phyloP scores from a whole-genome alignment of 2,113 vertebrate species.

The Cynopterus brachyotis region DNA sequence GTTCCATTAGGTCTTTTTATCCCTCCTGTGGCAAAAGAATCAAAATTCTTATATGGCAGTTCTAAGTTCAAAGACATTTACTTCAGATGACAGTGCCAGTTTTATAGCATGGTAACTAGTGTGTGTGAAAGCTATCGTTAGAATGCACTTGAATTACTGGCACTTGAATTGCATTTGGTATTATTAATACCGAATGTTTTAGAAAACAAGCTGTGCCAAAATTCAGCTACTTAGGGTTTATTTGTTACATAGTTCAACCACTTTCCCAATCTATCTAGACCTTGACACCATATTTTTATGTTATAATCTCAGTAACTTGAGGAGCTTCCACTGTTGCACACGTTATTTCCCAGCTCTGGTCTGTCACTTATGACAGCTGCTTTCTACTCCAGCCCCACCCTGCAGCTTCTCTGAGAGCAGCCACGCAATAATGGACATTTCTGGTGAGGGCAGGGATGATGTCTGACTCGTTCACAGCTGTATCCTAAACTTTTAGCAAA shows the following conservation, averaged over 20 bases:
- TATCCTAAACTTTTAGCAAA: neutral
- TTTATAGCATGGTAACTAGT: constrained; percentile 1
- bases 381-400: neutral
- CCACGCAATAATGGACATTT: neutral
- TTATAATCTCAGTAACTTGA: constrained; percentile 8
- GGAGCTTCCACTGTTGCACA: neutral
- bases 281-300: neutral
- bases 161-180: too few relatives aligned
- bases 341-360: neutral
- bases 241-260: constrained; percentile 19
- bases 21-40: neutral
- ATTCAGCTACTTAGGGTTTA: neutral
- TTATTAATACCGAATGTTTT: constrained; percentile 37
- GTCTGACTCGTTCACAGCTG: neutral
- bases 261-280: constrained; percentile 46
- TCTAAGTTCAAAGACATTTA: constrained; percentile 57
- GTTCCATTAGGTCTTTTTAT: neutral
- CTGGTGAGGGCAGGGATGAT: neutral
- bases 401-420: neutral
- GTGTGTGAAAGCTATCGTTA: neutral
- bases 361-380: neutral
- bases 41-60: constrained; percentile 45
- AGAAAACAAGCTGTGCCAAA: constrained; percentile 39
- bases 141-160: constrained; percentile 4
- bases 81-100: constrained; percentile 14